These are phyloP conservation scores for Cichladusa arquata DNA, from an alignment of 2,113 vertebrate species.

Conservation along the genomic window DNA sequence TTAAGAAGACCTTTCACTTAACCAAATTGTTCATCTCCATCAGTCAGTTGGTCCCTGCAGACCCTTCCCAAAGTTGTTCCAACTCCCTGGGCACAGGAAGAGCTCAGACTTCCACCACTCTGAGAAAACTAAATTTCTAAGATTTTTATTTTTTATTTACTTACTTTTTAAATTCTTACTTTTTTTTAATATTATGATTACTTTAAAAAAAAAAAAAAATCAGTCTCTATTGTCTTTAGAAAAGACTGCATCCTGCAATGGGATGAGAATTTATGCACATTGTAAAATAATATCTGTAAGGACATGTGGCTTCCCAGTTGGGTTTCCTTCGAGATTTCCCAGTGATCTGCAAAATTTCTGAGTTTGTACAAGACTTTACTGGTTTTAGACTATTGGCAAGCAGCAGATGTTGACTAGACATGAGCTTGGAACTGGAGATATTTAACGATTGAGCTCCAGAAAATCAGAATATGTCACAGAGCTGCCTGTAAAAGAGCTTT, in stretches of 20 bases:
- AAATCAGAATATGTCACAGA: slow-evolving; percentile 2
- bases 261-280: background rate
- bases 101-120: background rate
- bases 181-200: background rate
- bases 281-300: background rate
- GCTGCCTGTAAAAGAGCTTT: background rate
- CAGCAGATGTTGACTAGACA: slow-evolving; percentile 21
- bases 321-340: background rate
- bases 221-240: background rate
- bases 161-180: background rate
- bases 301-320: background rate
- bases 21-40: background rate
- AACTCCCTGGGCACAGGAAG: background rate
- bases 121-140: background rate
- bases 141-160: background rate
- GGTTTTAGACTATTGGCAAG: slow-evolving; percentile 1
- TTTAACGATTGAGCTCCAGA: slow-evolving; percentile 34
- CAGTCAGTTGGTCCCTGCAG: background rate
- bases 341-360: background rate
- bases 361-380: background rate
- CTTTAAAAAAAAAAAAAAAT: background rate
- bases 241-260: background rate
- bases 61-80: background rate
- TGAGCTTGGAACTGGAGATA: background rate
- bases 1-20: background rate